These are phyloP conservation scores for Lasioglossum malachurum DNA, from an alignment of 2,888 invertebrate genomes.

Conservation along the genomic window DNA sequence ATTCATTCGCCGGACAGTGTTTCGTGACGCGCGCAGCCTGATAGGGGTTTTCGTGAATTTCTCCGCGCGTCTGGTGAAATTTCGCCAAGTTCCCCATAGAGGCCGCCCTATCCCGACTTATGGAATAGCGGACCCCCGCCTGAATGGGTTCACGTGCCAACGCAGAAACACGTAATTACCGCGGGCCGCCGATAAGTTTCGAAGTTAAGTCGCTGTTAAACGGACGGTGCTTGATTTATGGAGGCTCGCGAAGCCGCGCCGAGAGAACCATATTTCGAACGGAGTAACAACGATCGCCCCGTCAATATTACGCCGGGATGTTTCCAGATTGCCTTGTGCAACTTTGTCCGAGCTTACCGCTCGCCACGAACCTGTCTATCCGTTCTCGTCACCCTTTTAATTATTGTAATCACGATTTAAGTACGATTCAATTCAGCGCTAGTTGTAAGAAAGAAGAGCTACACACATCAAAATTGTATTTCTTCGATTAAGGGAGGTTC, in stretches of 20 bases:
- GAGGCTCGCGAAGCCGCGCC: slow-evolving; percentile 15
- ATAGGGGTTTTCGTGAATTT: slow-evolving; percentile 30
- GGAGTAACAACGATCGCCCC: not conserved
- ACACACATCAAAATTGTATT: not conserved
- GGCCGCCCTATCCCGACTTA: slow-evolving; percentile 39
- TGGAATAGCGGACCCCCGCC: slow-evolving; percentile 27
- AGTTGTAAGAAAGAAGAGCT: no score
- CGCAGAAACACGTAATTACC: slow-evolving; percentile 44
- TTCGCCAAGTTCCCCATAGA: slow-evolving; percentile 56
- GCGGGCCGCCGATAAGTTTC: slow-evolving; percentile 39
- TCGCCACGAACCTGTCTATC: not conserved
- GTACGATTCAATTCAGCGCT: not conserved
- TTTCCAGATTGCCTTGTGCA: not conserved
- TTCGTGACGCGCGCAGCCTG: slow-evolving; percentile 46
- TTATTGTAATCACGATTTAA: not conserved
- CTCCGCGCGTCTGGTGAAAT: slow-evolving; percentile 47
- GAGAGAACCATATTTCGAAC: slow-evolving; percentile 15
- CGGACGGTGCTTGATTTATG: slow-evolving; percentile 53
- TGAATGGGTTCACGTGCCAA: slow-evolving; percentile 44
- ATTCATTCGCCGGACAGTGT: slow-evolving; percentile 59
- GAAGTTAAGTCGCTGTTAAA: slow-evolving; percentile 52
- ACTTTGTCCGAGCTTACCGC: not conserved
- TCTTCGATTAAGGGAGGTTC: not conserved
- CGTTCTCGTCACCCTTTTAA: not conserved
- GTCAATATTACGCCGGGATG: not conserved